Base-by-base conservation (phyloP, 1,140 invertebrate genomes). In the Apis florea region DNA sequence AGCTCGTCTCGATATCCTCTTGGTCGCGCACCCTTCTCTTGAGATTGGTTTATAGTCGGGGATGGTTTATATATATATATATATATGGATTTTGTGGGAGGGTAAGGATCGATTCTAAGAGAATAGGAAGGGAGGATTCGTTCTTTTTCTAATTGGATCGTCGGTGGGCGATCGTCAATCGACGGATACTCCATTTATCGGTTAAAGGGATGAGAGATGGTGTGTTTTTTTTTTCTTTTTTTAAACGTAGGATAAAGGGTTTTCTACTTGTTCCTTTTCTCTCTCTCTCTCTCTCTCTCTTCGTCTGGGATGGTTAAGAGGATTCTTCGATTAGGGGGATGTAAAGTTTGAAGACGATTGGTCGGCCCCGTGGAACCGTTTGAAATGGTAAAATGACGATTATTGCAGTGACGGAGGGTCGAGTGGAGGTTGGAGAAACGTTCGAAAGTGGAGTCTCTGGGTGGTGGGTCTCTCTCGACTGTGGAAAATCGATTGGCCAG, bases 111-210 rank as follows among this genome's bases (percentile, higher is more conserved):
- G 73, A 76, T 81, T 21, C 24, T 9, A 53, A 31, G 1, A 51
- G 71, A 17, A 53, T 59, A 19, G n/a, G n/a, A n/a, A 40, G 58
- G n/a, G n/a, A 51, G 58, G 49, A n/a, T 51, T 73, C 58, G 31
- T 67, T 58, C 75, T 82, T 77, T 77, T 82, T 82, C 74, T 82
- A 82, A 82, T 82, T 82, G 80, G 74, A 77, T 54, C 63, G 64
- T 54, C 63, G 64, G 56, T 15, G 61, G 56, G 26, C 78, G 70
- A 58, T 67, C 53, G 21, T 24, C 24, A 17, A 21, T 13, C 56
- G 49, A 72, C 58, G n/a, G 40, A 70, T 70, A 40, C 51, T 31
- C 12, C 80, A 66, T 76, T 82, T 76, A 77, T 77, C 73, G 64
- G 72, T 49, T 69, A 76, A 77, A 82, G 66, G 67, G 73, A 75